Conservation (phyloP, 2,113 vertebrate genomes). For the Malurus cyaneus region DNA sequence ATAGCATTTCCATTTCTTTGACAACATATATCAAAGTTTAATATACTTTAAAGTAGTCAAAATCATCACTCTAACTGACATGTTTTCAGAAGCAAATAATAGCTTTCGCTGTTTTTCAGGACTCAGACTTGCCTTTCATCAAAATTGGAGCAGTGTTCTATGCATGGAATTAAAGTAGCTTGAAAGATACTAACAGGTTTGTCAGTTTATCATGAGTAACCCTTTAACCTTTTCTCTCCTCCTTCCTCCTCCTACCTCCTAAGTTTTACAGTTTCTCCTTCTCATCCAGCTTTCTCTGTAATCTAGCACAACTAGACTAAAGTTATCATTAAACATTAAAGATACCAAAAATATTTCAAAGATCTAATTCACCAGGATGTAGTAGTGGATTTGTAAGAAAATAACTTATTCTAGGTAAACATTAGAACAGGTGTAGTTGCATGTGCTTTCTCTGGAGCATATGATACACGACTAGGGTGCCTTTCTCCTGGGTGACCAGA, state of each 20-base stretch:
- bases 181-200: neutral
- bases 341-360: neutral
- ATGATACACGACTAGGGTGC: accelerated
- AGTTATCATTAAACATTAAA: neutral
- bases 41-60: neutral
- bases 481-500: neutral
- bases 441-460: accelerated
- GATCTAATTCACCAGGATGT: neutral
- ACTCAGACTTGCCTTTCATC: neutral
- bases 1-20: neutral
- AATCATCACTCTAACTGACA: neutral
- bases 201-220: neutral
- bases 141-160: neutral
- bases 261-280: neutral
- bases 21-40: neutral
- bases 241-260: neutral
- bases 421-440: neutral
- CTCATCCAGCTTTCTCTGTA: neutral
- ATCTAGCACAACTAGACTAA: neutral
- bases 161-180: neutral
- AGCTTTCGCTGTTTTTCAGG: neutral
- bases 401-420: neutral
- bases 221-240: neutral
- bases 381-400: neutral
- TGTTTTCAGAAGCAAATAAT: neutral